phyloP scores from a whole-genome alignment of 2,888 invertebrate genomes.

The Acleris sparsana region DNA sequence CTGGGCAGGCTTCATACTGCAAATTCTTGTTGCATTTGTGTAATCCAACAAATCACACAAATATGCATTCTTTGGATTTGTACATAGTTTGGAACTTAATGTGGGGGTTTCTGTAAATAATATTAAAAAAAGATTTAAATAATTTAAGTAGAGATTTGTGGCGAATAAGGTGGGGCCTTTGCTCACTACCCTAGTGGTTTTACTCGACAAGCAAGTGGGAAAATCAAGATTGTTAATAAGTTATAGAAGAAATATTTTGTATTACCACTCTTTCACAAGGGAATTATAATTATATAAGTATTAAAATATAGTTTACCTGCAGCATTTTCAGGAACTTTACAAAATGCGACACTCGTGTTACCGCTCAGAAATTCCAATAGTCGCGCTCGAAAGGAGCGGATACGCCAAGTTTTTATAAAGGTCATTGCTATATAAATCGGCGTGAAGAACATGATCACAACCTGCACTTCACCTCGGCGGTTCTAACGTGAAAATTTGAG shows the following conservation, averaged over 20 bases:
- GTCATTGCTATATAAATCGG: slow-evolving; percentile 93
- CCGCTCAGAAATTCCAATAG: slow-evolving; percentile 85
- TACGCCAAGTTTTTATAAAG: slow-evolving; percentile 91
- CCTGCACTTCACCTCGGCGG: slow-evolving; percentile 37
- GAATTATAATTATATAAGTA: too few relatives aligned
- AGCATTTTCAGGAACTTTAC: slow-evolving; percentile 82
- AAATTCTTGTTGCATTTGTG: slow-evolving; percentile 74
- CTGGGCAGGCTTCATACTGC: slow-evolving; percentile 77
- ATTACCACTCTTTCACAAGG: background rate
- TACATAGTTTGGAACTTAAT: slow-evolving; percentile 81
- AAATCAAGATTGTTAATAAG: too few relatives aligned
- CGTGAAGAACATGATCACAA: slow-evolving; percentile 87
- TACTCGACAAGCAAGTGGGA: too few relatives aligned
- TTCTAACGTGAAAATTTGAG: slow-evolving; percentile 40
- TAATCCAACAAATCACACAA: slow-evolving; percentile 85
- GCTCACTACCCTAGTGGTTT: too few relatives aligned
- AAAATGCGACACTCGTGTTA: slow-evolving; percentile 84
- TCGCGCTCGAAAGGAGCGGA: slow-evolving; percentile 87
- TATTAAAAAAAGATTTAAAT: slow-evolving; percentile 17
- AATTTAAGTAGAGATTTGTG: background rate
- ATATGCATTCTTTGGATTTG: slow-evolving; percentile 81
- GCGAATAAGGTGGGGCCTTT: too few relatives aligned
- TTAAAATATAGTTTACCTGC: slow-evolving; percentile 57
- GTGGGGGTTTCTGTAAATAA: slow-evolving; percentile 74
- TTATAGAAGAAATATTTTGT: background rate